phyloP scores from a whole-genome alignment of 2,797 vertebrate species.

The Cossypha dichroa region DNA sequence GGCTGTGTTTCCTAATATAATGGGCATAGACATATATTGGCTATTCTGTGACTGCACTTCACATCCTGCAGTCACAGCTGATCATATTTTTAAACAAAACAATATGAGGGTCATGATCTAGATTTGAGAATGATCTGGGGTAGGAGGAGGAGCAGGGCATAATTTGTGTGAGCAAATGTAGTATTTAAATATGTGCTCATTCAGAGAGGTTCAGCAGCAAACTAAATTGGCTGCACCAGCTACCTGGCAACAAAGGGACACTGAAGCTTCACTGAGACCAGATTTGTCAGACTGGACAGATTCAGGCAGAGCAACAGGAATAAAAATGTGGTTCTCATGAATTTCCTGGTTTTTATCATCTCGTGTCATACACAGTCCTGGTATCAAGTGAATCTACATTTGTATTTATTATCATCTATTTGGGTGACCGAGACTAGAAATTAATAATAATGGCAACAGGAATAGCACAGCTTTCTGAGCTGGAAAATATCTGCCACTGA shows the following conservation, averaged over 20 bases:
- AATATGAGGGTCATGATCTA: background rate
- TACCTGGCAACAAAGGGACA: background rate
- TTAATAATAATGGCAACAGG: constrained; percentile 40
- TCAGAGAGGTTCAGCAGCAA: background rate
- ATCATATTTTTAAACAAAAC: background rate
- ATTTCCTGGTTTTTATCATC: constrained; percentile 13
- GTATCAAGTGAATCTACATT: constrained; percentile 22
- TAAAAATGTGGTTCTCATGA: background rate
- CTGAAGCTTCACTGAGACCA: background rate
- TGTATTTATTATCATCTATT: constrained; percentile 53
- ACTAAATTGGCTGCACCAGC: background rate
- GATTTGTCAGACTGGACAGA: background rate
- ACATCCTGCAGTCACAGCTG: background rate
- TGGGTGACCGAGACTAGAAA: constrained; percentile 17
- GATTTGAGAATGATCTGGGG: background rate
- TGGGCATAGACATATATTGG: background rate
- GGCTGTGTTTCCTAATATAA: background rate
- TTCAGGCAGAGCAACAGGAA: background rate
- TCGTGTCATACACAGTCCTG: background rate
- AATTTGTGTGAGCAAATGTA: background rate
- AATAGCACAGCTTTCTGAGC: constrained; percentile 39
- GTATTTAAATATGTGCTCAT: background rate
- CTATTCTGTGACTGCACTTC: background rate
- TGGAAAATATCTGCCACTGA: constrained; percentile 59
- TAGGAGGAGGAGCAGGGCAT: background rate